Evolutionary conservation across 2,113 vertebrate genomes (phyloP).

Genomic region (Tenrec ecaudatus): DNA sequence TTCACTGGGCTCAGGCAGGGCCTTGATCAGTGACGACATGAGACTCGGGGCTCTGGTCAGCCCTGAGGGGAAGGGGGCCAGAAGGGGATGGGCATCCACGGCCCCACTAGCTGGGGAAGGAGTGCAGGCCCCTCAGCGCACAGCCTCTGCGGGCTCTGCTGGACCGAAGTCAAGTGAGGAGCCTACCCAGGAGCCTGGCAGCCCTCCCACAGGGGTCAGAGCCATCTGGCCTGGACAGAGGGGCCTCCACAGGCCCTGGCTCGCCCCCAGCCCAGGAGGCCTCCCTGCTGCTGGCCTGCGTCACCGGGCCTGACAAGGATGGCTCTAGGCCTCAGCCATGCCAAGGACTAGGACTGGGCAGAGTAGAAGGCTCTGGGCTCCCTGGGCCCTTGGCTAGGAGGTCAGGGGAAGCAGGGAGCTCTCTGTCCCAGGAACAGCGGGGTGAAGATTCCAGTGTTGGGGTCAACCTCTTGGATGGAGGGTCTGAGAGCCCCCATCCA

Average conservation of each 20-base stretch:
- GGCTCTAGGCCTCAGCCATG: background rate
- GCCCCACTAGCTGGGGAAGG: background rate
- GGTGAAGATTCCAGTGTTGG: background rate
- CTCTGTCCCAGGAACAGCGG: background rate
- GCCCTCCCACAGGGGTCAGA: background rate
- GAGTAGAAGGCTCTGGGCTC: background rate
- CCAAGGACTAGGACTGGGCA: background rate
- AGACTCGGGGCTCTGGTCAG: background rate
- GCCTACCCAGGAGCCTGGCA: background rate
- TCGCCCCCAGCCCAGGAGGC: background rate
- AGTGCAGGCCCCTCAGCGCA: background rate
- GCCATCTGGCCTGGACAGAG: slow-evolving; percentile 80
- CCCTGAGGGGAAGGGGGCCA: background rate
- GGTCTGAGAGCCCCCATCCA: background rate
- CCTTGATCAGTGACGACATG: background rate
- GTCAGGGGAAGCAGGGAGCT: background rate
- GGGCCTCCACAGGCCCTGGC: slow-evolving; percentile 68
- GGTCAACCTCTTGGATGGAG: background rate
- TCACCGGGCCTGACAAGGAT: slow-evolving; percentile 56
- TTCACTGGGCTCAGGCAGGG: background rate
- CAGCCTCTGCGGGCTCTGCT: background rate
- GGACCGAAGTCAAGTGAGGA: background rate
- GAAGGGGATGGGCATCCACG: background rate
- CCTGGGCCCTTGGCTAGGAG: accelerated
- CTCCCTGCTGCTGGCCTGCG: slow-evolving; percentile 60